Evolutionary conservation across 2,797 vertebrate species (phyloP).

Genomic region (Enoplosus armatus): DNA sequence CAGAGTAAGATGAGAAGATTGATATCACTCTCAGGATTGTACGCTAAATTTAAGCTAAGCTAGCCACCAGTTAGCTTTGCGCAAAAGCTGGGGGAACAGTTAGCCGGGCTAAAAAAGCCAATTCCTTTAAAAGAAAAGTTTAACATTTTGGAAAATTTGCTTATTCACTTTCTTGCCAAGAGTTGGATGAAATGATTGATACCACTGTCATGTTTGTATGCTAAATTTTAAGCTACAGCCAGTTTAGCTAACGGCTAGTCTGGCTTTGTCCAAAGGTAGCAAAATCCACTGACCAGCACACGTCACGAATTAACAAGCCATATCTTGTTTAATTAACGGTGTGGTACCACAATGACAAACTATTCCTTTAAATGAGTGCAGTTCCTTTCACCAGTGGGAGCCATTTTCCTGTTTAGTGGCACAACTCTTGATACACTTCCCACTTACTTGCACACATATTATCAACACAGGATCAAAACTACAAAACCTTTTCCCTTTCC

Average conservation of each 20-base stretch:
- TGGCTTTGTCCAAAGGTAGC: background rate
- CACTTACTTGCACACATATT: constrained; percentile 9
- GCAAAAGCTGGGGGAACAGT: background rate
- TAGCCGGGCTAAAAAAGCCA: background rate
- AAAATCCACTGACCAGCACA: background rate
- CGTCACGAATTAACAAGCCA: too few relatives aligned
- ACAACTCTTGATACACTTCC: background rate
- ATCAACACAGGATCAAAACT: constrained; percentile 30
- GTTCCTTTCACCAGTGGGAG: background rate
- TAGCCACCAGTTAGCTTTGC: background rate
- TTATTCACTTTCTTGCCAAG: background rate
- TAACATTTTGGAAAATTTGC: background rate
- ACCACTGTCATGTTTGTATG: background rate
- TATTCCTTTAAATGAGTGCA: background rate
- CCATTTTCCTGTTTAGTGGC: background rate
- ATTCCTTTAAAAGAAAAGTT: background rate
- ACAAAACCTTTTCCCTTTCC: constrained; percentile 37
- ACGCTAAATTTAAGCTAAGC: background rate
- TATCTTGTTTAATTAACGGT: too few relatives aligned
- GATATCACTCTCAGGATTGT: background rate
- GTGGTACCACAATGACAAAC: background rate
- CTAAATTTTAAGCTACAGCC: background rate
- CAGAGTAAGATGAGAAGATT: background rate
- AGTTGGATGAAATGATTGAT: background rate
- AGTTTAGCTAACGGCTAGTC: background rate